Conservation (phyloP, 2,113 vertebrate genomes). For the Carassius auratus region DNA sequence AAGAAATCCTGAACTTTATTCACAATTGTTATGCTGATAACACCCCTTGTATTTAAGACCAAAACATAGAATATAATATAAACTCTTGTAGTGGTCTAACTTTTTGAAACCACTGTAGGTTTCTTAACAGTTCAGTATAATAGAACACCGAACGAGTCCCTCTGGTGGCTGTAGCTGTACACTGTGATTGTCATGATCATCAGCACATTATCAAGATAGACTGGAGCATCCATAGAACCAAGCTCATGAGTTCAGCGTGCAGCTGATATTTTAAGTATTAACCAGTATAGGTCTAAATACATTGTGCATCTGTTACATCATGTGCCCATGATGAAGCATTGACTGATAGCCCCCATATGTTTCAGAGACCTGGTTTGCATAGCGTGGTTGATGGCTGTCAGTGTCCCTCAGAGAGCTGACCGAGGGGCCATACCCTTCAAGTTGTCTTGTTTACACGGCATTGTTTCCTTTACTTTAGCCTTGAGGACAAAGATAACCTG, state of each 20-base stretch:
- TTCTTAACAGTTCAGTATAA: not conserved
- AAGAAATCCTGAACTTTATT: not conserved
- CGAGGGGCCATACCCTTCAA: conserved; percentile 1
- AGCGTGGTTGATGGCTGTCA: not conserved
- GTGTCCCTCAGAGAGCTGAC: conserved; percentile 26
- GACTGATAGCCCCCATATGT: not conserved
- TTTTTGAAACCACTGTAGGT: not conserved
- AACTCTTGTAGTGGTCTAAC: not conserved
- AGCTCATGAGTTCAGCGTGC: not conserved
- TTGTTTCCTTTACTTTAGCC: conserved; percentile 49
- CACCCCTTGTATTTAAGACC: not conserved
- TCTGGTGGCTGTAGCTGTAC: not conserved
- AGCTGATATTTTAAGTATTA: not conserved
- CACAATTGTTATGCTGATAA: not conserved
- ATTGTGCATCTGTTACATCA: not conserved
- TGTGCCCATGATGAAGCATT: not conserved
- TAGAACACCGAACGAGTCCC: not conserved
- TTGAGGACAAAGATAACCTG: conserved; percentile 51
- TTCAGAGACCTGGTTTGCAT: not conserved
- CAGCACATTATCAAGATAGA: not conserved
- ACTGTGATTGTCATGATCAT: not conserved
- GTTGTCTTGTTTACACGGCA: conserved; percentile 40
- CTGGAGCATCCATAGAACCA: not conserved
- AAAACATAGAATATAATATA: too few species aligned
- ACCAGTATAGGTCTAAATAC: not conserved